These are phyloP conservation scores for Platysternon megacephalum DNA, from an alignment of 2,113 vertebrate genomes.

Conservation along the genomic window DNA sequence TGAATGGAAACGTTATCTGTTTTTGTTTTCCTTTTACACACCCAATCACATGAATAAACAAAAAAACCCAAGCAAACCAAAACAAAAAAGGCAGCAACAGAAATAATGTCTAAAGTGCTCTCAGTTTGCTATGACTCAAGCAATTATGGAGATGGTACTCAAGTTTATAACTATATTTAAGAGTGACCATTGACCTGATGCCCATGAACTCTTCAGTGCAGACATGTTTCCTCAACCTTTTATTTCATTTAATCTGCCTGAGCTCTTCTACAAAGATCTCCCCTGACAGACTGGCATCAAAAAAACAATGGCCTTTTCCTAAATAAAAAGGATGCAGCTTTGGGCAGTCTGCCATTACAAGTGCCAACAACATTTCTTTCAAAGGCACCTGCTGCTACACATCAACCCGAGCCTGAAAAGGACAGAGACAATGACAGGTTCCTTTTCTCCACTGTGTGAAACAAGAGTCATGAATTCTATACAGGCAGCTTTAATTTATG, in stretches of 20 bases:
- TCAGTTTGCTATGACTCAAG: not conserved
- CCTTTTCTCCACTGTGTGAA: constrained; percentile 30
- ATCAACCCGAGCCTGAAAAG: constrained; percentile 53
- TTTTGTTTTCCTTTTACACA: not conserved
- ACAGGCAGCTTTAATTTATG: constrained; percentile 59
- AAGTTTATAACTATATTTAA: not conserved
- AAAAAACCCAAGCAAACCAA: not conserved
- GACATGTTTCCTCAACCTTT: constrained; percentile 43
- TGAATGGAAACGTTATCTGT: not conserved
- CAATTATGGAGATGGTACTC: not conserved
- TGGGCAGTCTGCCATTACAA: constrained; percentile 55
- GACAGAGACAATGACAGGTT: constrained; percentile 46
- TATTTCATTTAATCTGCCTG: constrained; percentile 58
- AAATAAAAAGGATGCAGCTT: constrained; percentile 52
- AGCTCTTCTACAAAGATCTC: constrained; percentile 53
- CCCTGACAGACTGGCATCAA: constrained; percentile 52
- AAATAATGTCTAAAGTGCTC: not conserved
- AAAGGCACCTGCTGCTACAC: constrained; percentile 67
- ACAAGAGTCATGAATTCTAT: constrained; percentile 23
- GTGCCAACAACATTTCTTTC: constrained; percentile 48
- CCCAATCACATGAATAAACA: not conserved
- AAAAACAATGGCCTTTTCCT: constrained; percentile 61
- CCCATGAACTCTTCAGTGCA: not conserved
- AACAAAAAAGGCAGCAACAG: not conserved
- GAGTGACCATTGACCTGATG: not conserved